Evolutionary conservation across 1,140 invertebrate genomes (phyloP).

Genomic region (Anadara kagoshimensis): DNA sequence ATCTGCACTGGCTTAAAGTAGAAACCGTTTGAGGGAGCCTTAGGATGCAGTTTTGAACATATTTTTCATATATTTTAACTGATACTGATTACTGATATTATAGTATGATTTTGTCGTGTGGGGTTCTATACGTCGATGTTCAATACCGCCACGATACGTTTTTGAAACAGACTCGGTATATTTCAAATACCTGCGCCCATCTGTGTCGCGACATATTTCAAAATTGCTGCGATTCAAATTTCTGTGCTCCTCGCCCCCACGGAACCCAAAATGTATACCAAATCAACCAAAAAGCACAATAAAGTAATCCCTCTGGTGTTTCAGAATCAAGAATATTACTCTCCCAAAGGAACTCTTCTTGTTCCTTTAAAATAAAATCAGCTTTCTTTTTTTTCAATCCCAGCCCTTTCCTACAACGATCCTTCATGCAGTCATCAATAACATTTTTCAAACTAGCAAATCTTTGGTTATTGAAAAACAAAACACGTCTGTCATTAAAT

Average conservation of each 20-base stretch:
- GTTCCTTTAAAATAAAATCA: not conserved
- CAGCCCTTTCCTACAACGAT: not conserved
- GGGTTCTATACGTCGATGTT: not conserved
- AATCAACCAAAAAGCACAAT: not conserved
- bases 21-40: too few species aligned
- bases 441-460: not conserved
- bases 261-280: not conserved
- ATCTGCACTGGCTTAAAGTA: too few species aligned
- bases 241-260: not conserved
- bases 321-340: not conserved
- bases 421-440: not conserved
- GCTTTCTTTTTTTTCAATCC: not conserved
- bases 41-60: too few species aligned
- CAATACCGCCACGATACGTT: not conserved
- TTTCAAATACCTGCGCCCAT: not conserved
- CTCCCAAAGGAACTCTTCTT: not conserved
- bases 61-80: too few species aligned
- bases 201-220: too few species aligned
- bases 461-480: not conserved
- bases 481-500: too few species aligned
- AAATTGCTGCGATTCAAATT: not conserved
- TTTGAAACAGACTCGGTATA: not conserved
- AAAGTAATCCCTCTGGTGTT: not conserved
- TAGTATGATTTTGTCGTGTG: not conserved
- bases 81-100: not conserved